Evolutionary conservation across 2,797 vertebrate genomes (phyloP), one percentile per base, ranked within the genome.

Genomic region (Ispidina lecontei): DNA sequence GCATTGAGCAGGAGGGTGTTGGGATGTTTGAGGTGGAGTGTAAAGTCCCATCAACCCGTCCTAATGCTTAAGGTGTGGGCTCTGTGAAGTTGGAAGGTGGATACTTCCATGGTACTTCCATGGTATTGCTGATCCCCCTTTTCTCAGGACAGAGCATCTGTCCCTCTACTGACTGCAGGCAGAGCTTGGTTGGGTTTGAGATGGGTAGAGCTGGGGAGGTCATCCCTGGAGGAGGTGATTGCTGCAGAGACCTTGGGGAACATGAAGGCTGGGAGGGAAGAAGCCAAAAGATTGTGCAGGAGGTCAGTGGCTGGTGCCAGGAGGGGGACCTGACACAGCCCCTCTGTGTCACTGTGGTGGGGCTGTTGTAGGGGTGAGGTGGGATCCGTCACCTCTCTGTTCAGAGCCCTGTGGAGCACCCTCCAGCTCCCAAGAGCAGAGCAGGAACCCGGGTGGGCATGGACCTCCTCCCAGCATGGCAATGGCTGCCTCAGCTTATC

Each of bases 21-120:
- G 67, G 35, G 41, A 20, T 35, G 29, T 7, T 43, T 5, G 3
- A 14, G 11, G 7, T 12, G 41, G 41, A 37, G 37, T 1, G 6
- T 26, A 6, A 35, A 44, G 25, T 51, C 46, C 35, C 56, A 29
- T 3, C 12, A 0, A 11, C 19, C 46, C 54, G 28, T 9, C 49
- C 55, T 3, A 23, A 10, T 0, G 4, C n/a, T 68, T 1, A 1
- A 2, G 8, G 15, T 23, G 25, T 23, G 60, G 65, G 31, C 58
- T 71, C 69, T 29, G 4, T 3, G 33, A 8, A 4, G 9, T 4
- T 6, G 39, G 49, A 49, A 44, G 31, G 15, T 2, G 26, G 29
- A 18, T 17, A 4, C 39, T 35, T 18, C 35, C 39, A 3, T 4
- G 64, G 11, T 47, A 25, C 46, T 47, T 37, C 37, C 37, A 37